Base-by-base conservation (phyloP, 2,797 vertebrate genomes). In the Helicolenus hilgendorfi region DNA sequence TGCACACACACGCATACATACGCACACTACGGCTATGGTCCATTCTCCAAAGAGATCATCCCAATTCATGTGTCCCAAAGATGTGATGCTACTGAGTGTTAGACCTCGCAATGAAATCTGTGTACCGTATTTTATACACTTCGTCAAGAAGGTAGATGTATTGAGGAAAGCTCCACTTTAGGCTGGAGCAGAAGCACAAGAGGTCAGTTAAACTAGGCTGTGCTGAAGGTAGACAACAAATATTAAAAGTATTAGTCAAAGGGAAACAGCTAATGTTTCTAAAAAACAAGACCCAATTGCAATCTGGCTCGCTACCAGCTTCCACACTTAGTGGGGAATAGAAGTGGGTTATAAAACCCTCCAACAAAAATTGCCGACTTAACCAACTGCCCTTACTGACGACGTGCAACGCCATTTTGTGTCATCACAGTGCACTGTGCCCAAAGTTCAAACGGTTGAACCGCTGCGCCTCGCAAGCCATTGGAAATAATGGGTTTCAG, bases 31-130 rank as follows among this genome's bases (percentile, higher is more conserved):
- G 41, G 58, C 79, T 49, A 75, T 2, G 4, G 15, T 67, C 63
- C 60, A 86, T 60, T 85, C 45, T 49, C 70, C 81, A 79, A 62
- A 71, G 22, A 53, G 64, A 87, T 69, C 73, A 65, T 83, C 62
- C 38, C 45, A 73, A 79, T n/a, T 65, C 36, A 41, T 63, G 65
- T 79, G 60, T 77, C 56, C 55, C 24, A 75, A 79, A 76, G 36
- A 74, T 49, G 9, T 81, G 45, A 83, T 38, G 22, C 64, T 62
- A 79, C 24, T 33, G 2, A 72, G 10, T 22, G 35, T 36, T 38
- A 38, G 29, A 69, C 15, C 22, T 79, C 14, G 33, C 59, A 5
- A 55, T 22, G 20, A 38, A 22, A 11, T 68, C 8, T 67, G 63
- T 27, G 31, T 10, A 20, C 41, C 7, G 6, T 68, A 53, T 53